Evolutionary conservation across 2,797 vertebrate genomes (phyloP), one percentile per base, ranked within the genome.

Genomic region (Nyctibius grandis): DNA sequence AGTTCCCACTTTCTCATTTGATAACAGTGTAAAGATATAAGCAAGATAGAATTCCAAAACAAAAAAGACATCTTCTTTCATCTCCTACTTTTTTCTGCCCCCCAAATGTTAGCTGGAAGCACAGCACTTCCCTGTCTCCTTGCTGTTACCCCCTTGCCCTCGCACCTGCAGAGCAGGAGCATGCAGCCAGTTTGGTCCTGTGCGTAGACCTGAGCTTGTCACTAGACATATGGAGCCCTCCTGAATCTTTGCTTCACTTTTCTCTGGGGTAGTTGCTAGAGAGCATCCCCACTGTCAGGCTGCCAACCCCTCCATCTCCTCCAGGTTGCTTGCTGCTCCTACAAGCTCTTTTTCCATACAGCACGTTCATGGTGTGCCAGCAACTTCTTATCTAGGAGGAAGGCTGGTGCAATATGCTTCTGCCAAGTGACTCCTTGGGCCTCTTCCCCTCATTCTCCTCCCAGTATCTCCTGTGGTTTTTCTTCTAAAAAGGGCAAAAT

Each of bases 151-250:
- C 50, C 3, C 36, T 38, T 33, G 17, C 42, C 23, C n/a, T 29
- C 1, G 0, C 17, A 15, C 26, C 31, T 19, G n/a, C 17, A 4
- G 18, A 34, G 51, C 13, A 38, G 44, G 3, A 56, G 9, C 42
- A 14, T 12, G 12, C 21, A 9, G 21, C 12, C 29, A 40, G 9
- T 61, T 54, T 67, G 18, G 7, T 53, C 56, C 57, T 13, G 4
- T 29, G 44, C 44, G 26, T 42, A 28, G 23, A n/a, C 22, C 59
- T 10, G 31, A 56, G 20, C 38, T 12, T 23, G 10, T 54, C 7
- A 13, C 34, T 80, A 1, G 2, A 9, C 14, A 6, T 21, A 9
- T 1, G 8, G 50, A 83, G 13, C 17, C 67, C 25, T 33, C 28
- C 54, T n/a, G 34, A 51, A 76, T 26, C 16, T 72, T 60, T 48